phyloP scores from a whole-genome alignment of 1,140 invertebrate species.

The Microplitis demolitor region DNA sequence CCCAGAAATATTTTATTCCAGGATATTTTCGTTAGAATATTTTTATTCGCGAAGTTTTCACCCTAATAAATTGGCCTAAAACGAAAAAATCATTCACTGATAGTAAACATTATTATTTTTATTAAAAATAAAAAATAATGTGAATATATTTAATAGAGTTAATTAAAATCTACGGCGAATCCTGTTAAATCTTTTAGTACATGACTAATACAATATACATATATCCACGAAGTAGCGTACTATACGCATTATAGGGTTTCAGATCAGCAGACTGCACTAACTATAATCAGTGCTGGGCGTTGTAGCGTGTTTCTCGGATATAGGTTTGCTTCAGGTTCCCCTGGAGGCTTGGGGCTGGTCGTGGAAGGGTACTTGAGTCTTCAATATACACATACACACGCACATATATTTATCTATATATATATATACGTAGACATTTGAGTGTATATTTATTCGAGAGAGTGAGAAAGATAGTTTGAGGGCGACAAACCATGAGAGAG shows the following conservation, averaged over 20 bases:
- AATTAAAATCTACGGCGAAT: background rate
- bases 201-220: slow-evolving; percentile 1
- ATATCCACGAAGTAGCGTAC: slow-evolving; percentile 1
- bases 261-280: slow-evolving; percentile 55
- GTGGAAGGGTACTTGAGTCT: background rate
- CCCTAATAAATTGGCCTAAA: too few relatives aligned
- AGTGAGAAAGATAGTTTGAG: background rate
- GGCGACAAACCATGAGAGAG: background rate
- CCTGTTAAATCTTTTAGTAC: background rate
- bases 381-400: background rate
- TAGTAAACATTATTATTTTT: too few relatives aligned
- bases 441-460: background rate
- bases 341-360: background rate
- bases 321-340: slow-evolving; percentile 23
- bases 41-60: too few relatives aligned
- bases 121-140: too few relatives aligned
- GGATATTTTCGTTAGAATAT: too few relatives aligned
- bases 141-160: background rate
- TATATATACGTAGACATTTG: too few relatives aligned
- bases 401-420: too few relatives aligned
- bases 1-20: too few relatives aligned
- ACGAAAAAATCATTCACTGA: too few relatives aligned
- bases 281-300: slow-evolving; percentile 55
- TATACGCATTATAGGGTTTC: slow-evolving; percentile 48
- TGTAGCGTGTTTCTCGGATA: slow-evolving; percentile 35